Conservation (phyloP, 2,797 vertebrate species). For the Aplochiton taeniatus region DNA sequence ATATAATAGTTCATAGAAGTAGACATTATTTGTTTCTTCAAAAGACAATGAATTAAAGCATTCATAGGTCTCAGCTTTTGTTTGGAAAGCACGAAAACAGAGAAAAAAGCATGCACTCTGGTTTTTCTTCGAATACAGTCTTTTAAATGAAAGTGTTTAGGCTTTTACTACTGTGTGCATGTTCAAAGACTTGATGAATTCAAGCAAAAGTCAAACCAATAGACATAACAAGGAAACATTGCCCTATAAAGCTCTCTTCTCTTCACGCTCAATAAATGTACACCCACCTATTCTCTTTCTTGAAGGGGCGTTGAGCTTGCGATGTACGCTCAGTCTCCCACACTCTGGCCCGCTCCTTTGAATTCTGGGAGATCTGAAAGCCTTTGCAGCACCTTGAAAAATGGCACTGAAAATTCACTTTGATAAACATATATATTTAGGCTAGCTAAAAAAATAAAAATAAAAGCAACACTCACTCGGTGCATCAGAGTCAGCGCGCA, state of each 20-base stretch:
- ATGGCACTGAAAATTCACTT: slow-evolving; percentile 68
- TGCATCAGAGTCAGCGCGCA: slow-evolving; percentile 43
- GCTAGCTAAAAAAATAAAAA: slow-evolving; percentile 75
- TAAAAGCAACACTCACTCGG: slow-evolving; percentile 54
- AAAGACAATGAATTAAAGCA: not conserved
- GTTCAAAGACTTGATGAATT: too few relatives aligned
- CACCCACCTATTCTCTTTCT: too few relatives aligned
- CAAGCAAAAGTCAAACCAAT: too few relatives aligned
- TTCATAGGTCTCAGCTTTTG: not conserved
- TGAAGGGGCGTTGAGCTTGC: slow-evolving; percentile 11
- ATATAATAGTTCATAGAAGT: slow-evolving; percentile 18
- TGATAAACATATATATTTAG: slow-evolving; percentile 77
- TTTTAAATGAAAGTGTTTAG: too few relatives aligned
- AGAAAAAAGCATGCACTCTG: too few relatives aligned
- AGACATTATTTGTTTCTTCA: not conserved
- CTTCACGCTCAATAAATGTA: too few relatives aligned
- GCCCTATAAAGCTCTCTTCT: too few relatives aligned
- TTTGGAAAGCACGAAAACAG: too few relatives aligned
- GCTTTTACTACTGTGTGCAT: too few relatives aligned
- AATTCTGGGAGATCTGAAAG: slow-evolving; percentile 63
- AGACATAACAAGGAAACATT: too few relatives aligned
- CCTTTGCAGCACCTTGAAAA: slow-evolving; percentile 59
- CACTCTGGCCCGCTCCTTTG: slow-evolving; percentile 56
- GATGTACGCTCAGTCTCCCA: slow-evolving; percentile 52
- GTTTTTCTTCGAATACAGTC: too few relatives aligned